Evolutionary conservation across 2,113 vertebrate genomes (phyloP), one percentile per base, ranked within the genome.

Genomic region (Fregata magnificens): DNA sequence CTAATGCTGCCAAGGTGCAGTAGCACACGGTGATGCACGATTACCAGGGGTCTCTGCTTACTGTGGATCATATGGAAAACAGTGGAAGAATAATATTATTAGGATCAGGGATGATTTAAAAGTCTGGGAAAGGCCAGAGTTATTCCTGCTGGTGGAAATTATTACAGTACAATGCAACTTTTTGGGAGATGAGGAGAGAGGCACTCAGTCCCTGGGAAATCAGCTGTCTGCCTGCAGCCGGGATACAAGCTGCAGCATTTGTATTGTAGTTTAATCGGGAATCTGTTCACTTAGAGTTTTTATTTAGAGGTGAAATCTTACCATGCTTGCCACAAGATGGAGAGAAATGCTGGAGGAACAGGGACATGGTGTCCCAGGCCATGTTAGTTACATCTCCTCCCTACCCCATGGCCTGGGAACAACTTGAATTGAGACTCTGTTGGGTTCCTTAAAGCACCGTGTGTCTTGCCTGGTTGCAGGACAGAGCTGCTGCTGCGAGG

Each of bases 21-120:
- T 24, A 50, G 79, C n/a, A 25, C 21, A 2, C 1, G 1, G 20
- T 2, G 7, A 40, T 9, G 45, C 26, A 28, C 2, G 0, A 11
- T 21, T 32, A 14, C 42, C 52, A 11, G 45, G 26, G 13, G 25
- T 29, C 31, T 63, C 38, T 42, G 44, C 50, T 65, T 40, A 16
- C 34, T 34, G 34, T 52, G 50, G 11, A 16, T 58, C 21, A 5
- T 71, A n/a, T 8, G 42, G 36, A n/a, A 78, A 83, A 65, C 29
- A 16, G 10, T 29, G 42, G 50, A 36, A 65, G 56, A n/a, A 59
- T n/a, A n/a, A 36, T 25, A 65, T 55, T 1, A 25, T 26, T 49
- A 55, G 40, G 32, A 44, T 55, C 52, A 42, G 40, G 40, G 31
- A 28, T 58, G 31, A 25, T 61, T 42, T 55, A 34, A 31, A 82